Percentiles rank a stretch among this genome's conserved stretches.
phyloP scores from a whole-genome alignment of 2,113 vertebrate genomes.

The Elephas maximus region DNA sequence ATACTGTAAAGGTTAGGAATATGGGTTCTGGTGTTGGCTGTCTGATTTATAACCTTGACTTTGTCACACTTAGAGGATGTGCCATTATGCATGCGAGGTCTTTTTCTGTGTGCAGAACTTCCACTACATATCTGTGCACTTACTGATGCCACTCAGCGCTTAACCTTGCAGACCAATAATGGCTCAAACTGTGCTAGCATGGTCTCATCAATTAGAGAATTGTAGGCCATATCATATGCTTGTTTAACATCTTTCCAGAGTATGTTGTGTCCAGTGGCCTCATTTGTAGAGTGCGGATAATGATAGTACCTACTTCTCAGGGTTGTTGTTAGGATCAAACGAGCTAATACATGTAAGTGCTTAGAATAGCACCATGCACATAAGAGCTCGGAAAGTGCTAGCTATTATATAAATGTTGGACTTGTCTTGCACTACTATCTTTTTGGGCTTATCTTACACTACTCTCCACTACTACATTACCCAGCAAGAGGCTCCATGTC shows the following conservation, averaged over 20 bases:
- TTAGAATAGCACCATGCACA: background rate
- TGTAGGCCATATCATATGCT: background rate
- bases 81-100: background rate
- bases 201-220: background rate
- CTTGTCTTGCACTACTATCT: background rate
- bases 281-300: background rate
- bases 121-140: background rate
- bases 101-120: background rate
- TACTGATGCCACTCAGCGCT: background rate
- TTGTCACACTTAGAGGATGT: background rate
- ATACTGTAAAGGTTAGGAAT: background rate
- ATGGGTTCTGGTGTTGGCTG: background rate
- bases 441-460: background rate
- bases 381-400: background rate
- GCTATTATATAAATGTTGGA: background rate
- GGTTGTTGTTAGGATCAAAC: background rate
- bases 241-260: slow-evolving; percentile 15
- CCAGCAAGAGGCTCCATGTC: background rate
- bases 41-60: background rate
- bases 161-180: background rate
- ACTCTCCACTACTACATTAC: no score
- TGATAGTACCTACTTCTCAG: background rate
- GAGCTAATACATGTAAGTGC: background rate
- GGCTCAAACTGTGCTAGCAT: background rate
- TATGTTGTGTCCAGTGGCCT: background rate